A percentile compares a stretch with the other conserved stretches of the same genome.
phyloP scores from a whole-genome alignment of 1,140 invertebrate species.

The Augochlora pura region DNA sequence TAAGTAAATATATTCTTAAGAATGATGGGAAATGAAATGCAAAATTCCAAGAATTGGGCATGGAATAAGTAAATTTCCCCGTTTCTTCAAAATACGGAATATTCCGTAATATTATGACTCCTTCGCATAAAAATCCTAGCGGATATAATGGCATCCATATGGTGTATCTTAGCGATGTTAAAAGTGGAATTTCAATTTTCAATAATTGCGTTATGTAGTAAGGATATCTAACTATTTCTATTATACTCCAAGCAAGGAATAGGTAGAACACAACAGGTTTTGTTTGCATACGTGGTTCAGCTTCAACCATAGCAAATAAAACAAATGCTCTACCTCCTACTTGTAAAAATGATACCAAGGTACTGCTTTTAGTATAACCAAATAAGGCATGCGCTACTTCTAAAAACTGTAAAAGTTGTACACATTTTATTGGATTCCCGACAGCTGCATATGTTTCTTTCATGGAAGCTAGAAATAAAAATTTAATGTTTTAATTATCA shows the following conservation, averaged over 20 bases:
- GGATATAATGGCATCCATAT: slow-evolving; percentile 97
- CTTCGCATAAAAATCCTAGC: slow-evolving; percentile 93
- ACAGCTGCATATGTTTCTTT: slow-evolving; percentile 87
- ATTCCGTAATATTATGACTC: slow-evolving; percentile 88
- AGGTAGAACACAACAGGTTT: slow-evolving; percentile 94
- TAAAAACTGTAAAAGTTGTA: slow-evolving; percentile 90
- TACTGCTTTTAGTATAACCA: slow-evolving; percentile 90
- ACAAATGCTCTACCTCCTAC: slow-evolving; percentile 89
- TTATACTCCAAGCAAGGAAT: slow-evolving; percentile 89
- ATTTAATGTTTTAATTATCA: slow-evolving; percentile 14
- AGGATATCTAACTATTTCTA: slow-evolving; percentile 94
- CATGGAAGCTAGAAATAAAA: slow-evolving; percentile 83
- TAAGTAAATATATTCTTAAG: slow-evolving; percentile 88
- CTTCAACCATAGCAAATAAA: slow-evolving; percentile 90
- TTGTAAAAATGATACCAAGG: slow-evolving; percentile 85
- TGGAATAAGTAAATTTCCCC: slow-evolving; percentile 85
- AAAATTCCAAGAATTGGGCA: slow-evolving; percentile 93
- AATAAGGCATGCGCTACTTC: slow-evolving; percentile 95
- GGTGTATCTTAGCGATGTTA: slow-evolving; percentile 96
- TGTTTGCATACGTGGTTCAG: slow-evolving; percentile 91
- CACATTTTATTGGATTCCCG: slow-evolving; percentile 89
- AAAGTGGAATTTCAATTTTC: slow-evolving; percentile 85
- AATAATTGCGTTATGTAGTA: slow-evolving; percentile 93
- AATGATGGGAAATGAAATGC: slow-evolving; percentile 92
- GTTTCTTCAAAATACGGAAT: slow-evolving; percentile 96